A percentile compares a stretch with the other conserved stretches of the same genome.
Conservation (phyloP, 2,888 invertebrate genomes). For the Nomada fabriciana region DNA sequence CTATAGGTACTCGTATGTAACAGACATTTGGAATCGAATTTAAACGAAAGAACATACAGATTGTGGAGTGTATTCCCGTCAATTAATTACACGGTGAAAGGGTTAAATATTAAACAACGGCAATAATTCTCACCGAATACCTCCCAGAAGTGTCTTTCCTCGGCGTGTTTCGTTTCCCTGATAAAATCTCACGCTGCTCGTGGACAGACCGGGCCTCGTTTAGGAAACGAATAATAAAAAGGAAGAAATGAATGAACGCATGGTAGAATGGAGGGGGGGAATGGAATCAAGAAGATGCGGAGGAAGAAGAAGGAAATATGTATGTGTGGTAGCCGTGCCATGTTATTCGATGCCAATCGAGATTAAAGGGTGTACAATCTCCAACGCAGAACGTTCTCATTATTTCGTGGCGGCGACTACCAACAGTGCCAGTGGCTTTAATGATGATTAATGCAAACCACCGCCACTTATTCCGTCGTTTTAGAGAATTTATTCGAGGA, state of each 20-base stretch:
- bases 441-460: slow-evolving; percentile 66
- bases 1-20: no score
- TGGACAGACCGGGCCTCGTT: background rate
- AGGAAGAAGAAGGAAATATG: slow-evolving; percentile 13
- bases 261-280: no score
- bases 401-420: slow-evolving; percentile 62
- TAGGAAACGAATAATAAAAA: slow-evolving; percentile 11
- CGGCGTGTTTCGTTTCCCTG: background rate
- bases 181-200: slow-evolving; percentile 17
- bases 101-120: slow-evolving; percentile 11
- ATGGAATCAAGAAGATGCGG: background rate
- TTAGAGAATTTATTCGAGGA: slow-evolving; percentile 46
- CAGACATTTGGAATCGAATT: no score
- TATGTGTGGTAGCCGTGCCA: slow-evolving; percentile 54
- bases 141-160: slow-evolving; percentile 17
- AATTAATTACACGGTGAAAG: slow-evolving; percentile 9
- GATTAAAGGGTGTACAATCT: slow-evolving; percentile 60
- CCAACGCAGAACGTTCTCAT: slow-evolving; percentile 63
- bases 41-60: no score
- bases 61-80: background rate
- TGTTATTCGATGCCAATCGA: slow-evolving; percentile 67
- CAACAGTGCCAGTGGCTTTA: slow-evolving; percentile 40
- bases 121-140: slow-evolving; percentile 1
- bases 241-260: background rate
- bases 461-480: slow-evolving; percentile 51